phyloP scores from a whole-genome alignment of 1,140 invertebrate genomes.

The Drosophila bocqueti region DNA sequence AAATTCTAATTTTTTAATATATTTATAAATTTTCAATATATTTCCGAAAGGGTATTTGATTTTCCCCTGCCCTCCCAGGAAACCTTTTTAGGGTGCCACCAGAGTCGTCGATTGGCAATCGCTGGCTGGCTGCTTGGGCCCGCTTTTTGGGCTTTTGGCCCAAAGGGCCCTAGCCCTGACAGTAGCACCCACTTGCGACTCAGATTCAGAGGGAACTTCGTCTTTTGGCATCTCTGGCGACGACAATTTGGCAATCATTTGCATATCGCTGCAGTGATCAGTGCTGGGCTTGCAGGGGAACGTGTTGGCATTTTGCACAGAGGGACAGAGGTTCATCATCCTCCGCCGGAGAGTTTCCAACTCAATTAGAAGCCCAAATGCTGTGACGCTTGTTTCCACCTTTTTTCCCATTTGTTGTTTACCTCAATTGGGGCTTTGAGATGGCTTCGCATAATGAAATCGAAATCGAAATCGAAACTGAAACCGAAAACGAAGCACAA shows the following conservation, averaged over 20 bases:
- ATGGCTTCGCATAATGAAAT: constrained; percentile 66
- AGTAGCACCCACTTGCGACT: constrained; percentile 35
- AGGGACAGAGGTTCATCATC: constrained; percentile 23
- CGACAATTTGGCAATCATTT: constrained; percentile 78
- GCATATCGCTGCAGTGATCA: constrained; percentile 70
- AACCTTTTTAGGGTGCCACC: constrained; percentile 66
- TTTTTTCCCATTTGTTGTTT: constrained; percentile 35
- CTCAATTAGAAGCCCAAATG: constrained; percentile 56
- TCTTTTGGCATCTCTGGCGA: constrained; percentile 19
- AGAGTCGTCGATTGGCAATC: constrained; percentile 36
- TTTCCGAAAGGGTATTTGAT: constrained; percentile 26
- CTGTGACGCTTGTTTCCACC: constrained; percentile 33
- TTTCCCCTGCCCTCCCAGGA: not conserved
- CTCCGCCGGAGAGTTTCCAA: constrained; percentile 35
- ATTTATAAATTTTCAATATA: not conserved
- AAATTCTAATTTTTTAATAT: not conserved
- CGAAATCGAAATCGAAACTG: constrained; percentile 33
- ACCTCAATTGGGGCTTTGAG: constrained; percentile 14
- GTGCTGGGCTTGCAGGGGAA: constrained; percentile 49
- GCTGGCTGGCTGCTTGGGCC: constrained; percentile 44
- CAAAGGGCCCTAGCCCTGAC: constrained; percentile 36
- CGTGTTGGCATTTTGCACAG: constrained; percentile 67
- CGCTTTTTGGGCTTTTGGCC: constrained; percentile 43
- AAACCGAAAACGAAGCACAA: constrained; percentile 13
- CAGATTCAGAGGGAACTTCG: not conserved